Percentiles rank a stretch among this genome's conserved stretches.
Conservation (phyloP, 2,888 invertebrate genomes). For the Crossocerus cetratus region DNA sequence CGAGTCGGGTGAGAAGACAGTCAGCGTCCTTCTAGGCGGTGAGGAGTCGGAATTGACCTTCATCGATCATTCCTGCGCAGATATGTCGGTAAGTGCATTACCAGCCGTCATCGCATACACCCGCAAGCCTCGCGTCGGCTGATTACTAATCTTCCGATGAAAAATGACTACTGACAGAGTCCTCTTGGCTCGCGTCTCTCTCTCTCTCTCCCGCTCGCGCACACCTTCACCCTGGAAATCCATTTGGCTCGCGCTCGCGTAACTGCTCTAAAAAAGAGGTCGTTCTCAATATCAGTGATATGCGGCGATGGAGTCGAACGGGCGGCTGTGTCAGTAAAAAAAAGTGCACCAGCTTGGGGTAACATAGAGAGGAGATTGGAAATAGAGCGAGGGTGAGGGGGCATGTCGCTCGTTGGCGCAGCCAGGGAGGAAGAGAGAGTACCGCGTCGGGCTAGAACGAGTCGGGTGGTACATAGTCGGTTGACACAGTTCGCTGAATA, state of each 20-base stretch:
- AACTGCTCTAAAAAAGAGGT: not conserved
- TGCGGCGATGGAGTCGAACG: not conserved
- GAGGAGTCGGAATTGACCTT: constrained; percentile 94
- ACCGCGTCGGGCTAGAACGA: not conserved
- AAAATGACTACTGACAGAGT: not conserved
- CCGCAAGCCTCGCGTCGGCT: no score
- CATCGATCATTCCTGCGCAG: constrained; percentile 92
- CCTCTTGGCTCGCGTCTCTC: not conserved
- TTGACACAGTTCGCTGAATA: constrained; percentile 35
- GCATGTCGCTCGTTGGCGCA: not conserved
- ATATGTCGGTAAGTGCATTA: constrained; percentile 90
- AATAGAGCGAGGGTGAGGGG: not conserved
- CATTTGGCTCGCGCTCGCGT: not conserved
- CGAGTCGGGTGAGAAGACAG: constrained; percentile 93
- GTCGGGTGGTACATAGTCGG: not conserved
- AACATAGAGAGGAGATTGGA: not conserved
- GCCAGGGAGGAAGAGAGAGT: not conserved
- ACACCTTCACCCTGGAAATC: not conserved
- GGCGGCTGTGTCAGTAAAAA: not conserved
- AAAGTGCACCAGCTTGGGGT: not conserved
- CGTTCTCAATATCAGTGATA: not conserved
- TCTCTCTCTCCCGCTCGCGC: no score
- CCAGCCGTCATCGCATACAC: not conserved
- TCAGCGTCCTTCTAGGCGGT: constrained; percentile 92
- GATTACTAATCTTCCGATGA: no score